phyloP scores from a whole-genome alignment of 30 jellyfish, hydroid and myxozoan species.

The Clytia hemisphaerica region DNA sequence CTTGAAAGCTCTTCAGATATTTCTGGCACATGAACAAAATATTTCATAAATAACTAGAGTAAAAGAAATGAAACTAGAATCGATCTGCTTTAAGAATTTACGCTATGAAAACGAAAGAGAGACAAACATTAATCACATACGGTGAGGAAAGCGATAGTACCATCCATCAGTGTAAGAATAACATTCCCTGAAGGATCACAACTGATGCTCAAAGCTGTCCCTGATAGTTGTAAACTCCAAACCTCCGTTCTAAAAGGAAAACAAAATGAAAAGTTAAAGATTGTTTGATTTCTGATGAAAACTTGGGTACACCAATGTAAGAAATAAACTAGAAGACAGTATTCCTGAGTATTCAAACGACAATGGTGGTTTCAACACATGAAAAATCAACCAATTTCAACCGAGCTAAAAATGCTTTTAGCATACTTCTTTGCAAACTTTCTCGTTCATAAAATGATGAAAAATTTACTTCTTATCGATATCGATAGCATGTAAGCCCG shows the following conservation, averaged over 20 bases:
- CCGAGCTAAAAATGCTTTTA: background rate
- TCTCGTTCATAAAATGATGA: background rate
- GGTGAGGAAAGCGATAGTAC: constrained; percentile 65
- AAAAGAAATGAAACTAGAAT: too few relatives aligned
- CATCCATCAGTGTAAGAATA: constrained; percentile 69
- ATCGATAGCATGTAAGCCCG: constrained; percentile 58
- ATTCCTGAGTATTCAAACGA: too few relatives aligned
- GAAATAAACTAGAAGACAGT: too few relatives aligned
- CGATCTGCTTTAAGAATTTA: too few relatives aligned
- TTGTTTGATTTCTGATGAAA: too few relatives aligned
- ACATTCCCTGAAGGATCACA: constrained; percentile 66
- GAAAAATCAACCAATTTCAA: background rate
- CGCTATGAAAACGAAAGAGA: background rate
- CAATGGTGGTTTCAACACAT: too few relatives aligned
- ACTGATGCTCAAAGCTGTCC: constrained; percentile 54
- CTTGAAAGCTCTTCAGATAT: too few relatives aligned
- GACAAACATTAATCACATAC: constrained; percentile 19
- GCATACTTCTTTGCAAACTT: background rate
- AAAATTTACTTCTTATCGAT: constrained; percentile 46
- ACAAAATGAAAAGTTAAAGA: too few relatives aligned
- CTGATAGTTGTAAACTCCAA: constrained; percentile 72
- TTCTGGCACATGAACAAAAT: too few relatives aligned
- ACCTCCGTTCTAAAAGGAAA: constrained; percentile 46
- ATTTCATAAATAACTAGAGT: too few relatives aligned
- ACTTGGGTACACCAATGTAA: too few relatives aligned